phyloP scores from a whole-genome alignment of 2,113 vertebrate genomes.

The Xyrauchen texanus region DNA sequence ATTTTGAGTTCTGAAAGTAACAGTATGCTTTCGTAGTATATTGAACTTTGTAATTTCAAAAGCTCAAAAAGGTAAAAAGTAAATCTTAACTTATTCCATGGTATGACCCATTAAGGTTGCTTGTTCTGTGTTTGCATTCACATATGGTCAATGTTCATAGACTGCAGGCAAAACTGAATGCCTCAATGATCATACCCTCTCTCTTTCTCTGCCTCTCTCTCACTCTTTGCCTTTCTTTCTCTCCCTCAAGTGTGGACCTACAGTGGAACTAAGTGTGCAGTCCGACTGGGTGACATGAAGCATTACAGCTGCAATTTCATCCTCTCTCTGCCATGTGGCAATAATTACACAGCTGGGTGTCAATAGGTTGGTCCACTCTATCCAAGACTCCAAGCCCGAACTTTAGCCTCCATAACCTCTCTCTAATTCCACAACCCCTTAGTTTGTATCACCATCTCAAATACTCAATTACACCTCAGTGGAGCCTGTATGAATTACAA shows the following conservation, averaged over 20 bases:
- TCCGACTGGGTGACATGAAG: conserved; percentile 42
- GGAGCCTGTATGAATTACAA: conserved; percentile 14
- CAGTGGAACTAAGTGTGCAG: conserved; percentile 34
- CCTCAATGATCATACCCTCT: too few relatives aligned
- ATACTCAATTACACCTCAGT: not conserved
- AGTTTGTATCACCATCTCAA: not conserved
- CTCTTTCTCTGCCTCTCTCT: not conserved
- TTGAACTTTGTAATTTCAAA: too few relatives aligned
- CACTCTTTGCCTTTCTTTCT: conserved; percentile 15
- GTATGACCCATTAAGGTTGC: too few relatives aligned
- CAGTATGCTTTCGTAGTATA: too few relatives aligned
- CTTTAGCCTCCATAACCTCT: conserved; percentile 14
- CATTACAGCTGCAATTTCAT: conserved; percentile 70
- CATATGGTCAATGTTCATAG: not conserved
- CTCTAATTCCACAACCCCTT: conserved; percentile 7
- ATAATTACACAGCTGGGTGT: conserved; percentile 72
- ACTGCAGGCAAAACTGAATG: too few relatives aligned
- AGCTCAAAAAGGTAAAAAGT: too few relatives aligned
- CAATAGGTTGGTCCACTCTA: conserved; percentile 58
- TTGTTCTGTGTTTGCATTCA: conserved; percentile 23
- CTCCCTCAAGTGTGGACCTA: conserved; percentile 22
- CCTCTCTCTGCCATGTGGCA: conserved; percentile 66
- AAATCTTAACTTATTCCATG: too few relatives aligned
- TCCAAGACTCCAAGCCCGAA: not conserved
- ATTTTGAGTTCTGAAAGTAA: too few relatives aligned